These are phyloP conservation scores for Emys orbicularis DNA, from an alignment of 2,797 vertebrate species.

Conservation along the genomic window DNA sequence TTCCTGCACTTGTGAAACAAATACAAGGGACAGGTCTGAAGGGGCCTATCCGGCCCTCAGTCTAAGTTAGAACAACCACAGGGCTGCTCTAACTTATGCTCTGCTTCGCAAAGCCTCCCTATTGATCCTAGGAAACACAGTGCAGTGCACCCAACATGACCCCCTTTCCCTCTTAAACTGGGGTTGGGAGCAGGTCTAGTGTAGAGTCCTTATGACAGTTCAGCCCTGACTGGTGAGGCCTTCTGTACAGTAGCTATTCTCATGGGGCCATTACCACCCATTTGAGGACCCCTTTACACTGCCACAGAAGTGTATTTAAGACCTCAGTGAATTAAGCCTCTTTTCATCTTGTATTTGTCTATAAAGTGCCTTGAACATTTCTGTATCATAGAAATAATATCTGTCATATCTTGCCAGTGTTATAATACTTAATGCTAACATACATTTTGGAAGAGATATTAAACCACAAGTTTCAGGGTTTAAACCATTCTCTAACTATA, in stretches of 20 bases:
- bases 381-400: neutral
- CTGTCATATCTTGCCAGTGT: neutral
- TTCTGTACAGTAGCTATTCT: neutral
- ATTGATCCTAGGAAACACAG: neutral
- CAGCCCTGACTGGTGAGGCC: neutral
- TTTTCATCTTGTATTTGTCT: neutral
- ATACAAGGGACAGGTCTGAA: neutral
- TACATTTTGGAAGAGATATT: neutral
- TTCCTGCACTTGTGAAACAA: neutral
- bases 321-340: neutral
- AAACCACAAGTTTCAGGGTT: neutral
- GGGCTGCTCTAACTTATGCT: neutral
- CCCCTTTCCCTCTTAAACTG: neutral
- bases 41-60: neutral
- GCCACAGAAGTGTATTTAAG: neutral
- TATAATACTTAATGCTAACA: neutral
- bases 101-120: neutral
- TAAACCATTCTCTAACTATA: neutral
- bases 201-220: neutral
- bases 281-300: neutral
- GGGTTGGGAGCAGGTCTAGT: neutral
- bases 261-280: neutral
- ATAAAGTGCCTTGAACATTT: neutral
- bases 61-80: neutral
- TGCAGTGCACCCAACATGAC: neutral